A percentile compares a stretch with the other conserved stretches of the same genome.
Conservation (phyloP, 2,113 vertebrate species). For the Sinosuthora webbiana region DNA sequence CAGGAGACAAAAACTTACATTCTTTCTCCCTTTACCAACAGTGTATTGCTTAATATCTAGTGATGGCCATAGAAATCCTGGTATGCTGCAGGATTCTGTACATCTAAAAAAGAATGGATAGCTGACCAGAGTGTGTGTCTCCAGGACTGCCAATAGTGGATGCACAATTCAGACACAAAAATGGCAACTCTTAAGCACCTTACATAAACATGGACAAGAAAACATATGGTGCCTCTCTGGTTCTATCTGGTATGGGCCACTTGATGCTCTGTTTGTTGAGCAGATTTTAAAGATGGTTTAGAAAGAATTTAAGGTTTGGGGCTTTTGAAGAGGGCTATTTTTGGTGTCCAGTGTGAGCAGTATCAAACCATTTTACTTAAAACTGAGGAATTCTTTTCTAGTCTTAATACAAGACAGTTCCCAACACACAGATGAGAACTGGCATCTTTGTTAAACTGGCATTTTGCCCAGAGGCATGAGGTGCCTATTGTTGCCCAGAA, state of each 20-base stretch:
- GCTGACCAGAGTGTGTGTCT: not conserved
- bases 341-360: not conserved
- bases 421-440: not conserved
- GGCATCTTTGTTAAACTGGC: not conserved
- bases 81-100: not conserved
- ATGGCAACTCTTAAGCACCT: not conserved
- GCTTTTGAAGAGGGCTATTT: not conserved
- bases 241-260: not conserved
- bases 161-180: not conserved
- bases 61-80: not conserved
- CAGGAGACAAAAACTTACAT: not conserved
- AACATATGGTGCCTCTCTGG: slow-evolving; percentile 4
- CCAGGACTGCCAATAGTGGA: not conserved
- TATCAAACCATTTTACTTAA: not conserved
- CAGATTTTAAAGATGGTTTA: slow-evolving; percentile 4
- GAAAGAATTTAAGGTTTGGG: not conserved
- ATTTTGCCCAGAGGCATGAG: not conserved
- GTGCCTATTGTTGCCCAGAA: not conserved
- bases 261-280: not conserved
- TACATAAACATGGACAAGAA: not conserved
- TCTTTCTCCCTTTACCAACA: not conserved
- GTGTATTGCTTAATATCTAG: not conserved
- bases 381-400: not conserved
- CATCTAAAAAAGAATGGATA: not conserved
- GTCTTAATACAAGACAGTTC: not conserved